phyloP scores from a whole-genome alignment of 2,888 invertebrate genomes.

The Macrosiphum euphorbiae region DNA sequence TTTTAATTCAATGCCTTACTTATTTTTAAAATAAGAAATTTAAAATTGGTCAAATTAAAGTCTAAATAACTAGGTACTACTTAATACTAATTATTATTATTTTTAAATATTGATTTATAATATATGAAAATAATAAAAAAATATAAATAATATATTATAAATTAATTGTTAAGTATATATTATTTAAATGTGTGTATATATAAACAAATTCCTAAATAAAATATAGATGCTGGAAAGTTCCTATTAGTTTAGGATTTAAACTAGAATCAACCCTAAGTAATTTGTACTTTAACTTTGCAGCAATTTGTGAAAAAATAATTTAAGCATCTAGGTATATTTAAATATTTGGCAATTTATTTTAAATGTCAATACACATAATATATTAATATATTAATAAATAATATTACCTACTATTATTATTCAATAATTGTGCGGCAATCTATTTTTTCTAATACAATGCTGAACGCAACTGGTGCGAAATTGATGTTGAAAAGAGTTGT shows the following conservation, averaged over 20 bases:
- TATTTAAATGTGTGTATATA: neutral
- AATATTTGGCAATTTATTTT: neutral
- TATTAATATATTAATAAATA: neutral
- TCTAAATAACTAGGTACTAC: neutral
- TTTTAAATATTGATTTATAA: neutral
- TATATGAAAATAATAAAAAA: neutral
- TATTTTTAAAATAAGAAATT: neutral
- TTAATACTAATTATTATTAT: neutral
- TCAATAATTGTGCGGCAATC: neutral
- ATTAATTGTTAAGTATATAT: neutral
- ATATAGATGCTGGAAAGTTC: neutral
- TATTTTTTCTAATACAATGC: neutral
- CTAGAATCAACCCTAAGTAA: neutral
- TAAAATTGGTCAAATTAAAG: neutral
- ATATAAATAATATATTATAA: neutral
- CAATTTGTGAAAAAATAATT: neutral
- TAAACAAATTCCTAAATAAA: neutral
- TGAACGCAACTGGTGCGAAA: constrained; percentile 27
- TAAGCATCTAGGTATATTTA: neutral
- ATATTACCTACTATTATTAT: neutral
- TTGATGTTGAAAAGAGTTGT: constrained; percentile 22
- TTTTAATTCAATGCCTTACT: neutral
- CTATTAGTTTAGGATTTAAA: neutral
- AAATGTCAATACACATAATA: neutral
- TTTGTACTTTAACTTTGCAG: neutral